A percentile compares a stretch with the other conserved stretches of the same genome.
Evolutionary conservation across 2,797 vertebrate genomes (phyloP).

Genomic region (Uromys caudimaculatus): DNA sequence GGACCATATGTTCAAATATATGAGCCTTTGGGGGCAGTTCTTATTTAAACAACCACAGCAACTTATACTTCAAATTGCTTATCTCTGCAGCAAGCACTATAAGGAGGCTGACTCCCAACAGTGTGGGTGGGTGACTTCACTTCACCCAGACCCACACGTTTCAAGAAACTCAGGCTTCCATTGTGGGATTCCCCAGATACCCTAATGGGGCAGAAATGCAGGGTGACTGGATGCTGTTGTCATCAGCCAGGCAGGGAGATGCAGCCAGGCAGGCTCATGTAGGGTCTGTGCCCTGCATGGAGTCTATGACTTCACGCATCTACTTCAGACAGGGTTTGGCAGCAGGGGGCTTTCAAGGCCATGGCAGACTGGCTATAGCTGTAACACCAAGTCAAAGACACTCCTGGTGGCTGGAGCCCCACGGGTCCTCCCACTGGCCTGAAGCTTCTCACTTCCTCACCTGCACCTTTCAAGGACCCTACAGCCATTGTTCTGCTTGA

Average conservation of each 20-base stretch:
- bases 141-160: accelerated
- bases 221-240: accelerated
- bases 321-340: background rate
- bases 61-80: background rate
- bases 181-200: background rate
- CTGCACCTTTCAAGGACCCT: background rate
- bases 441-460: background rate
- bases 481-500: background rate
- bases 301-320: accelerated
- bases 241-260: background rate
- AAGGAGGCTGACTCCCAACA: background rate
- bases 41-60: background rate
- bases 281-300: background rate
- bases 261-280: background rate
- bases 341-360: background rate
- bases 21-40: background rate
- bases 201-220: too few species aligned
- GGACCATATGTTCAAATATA: too few species aligned
- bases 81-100: accelerated
- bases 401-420: background rate
- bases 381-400: background rate
- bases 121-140: background rate
- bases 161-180: background rate
- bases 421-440: background rate
- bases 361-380: accelerated